Conservation (phyloP, 2,888 invertebrate species). For the Ophonus ardosiacus region DNA sequence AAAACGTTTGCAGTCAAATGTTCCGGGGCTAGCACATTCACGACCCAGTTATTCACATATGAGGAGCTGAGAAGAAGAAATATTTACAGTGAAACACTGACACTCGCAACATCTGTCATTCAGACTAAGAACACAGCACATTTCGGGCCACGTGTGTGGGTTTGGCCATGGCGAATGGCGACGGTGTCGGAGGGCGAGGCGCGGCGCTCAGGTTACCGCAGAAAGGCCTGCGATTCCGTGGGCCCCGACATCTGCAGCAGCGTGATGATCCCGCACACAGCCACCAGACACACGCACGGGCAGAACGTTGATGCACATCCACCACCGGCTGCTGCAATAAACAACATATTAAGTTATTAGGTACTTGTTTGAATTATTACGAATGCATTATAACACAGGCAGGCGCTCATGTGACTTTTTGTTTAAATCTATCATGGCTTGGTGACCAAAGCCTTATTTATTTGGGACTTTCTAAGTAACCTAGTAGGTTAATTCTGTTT, state of each 20-base stretch:
- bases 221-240: slow-evolving; percentile 67
- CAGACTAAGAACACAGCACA: slow-evolving; percentile 12
- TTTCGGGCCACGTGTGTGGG: slow-evolving; percentile 16
- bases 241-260: slow-evolving; percentile 61
- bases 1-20: not conserved
- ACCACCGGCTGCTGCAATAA: slow-evolving; percentile 72
- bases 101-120: slow-evolving; percentile 42
- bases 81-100: slow-evolving; percentile 60
- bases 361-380: not conserved
- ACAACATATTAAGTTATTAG: not conserved
- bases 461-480: no score
- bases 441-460: no score
- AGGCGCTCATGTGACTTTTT: no score
- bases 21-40: not conserved
- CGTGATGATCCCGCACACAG: slow-evolving; percentile 70
- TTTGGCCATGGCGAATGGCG: not conserved
- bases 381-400: no score
- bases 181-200: not conserved
- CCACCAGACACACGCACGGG: slow-evolving; percentile 69
- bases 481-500: no score
- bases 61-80: slow-evolving; percentile 37
- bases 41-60: slow-evolving; percentile 3
- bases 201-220: slow-evolving; percentile 71
- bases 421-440: no score
- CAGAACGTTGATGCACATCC: slow-evolving; percentile 71